Percentiles rank a stretch among this genome's conserved stretches.
These are phyloP conservation scores for Strigamia transsilvanica DNA, from an alignment of 2,888 invertebrate species.

Conservation along the genomic window DNA sequence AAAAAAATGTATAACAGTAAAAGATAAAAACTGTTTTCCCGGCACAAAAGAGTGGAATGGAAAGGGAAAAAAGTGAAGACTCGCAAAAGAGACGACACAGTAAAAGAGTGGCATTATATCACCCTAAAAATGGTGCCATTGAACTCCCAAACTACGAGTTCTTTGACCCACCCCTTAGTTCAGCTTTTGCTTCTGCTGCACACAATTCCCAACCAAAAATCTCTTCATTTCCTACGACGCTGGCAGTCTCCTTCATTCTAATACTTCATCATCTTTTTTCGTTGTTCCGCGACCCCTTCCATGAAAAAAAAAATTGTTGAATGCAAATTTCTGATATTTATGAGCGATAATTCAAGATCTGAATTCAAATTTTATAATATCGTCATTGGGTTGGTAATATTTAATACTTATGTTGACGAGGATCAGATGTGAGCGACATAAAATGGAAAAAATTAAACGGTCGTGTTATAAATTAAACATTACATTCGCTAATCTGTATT, in stretches of 20 bases:
- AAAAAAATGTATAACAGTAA: background rate
- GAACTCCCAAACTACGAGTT: conserved; percentile 16
- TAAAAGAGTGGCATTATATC: conserved; percentile 22
- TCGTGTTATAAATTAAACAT: background rate
- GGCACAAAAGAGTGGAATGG: background rate
- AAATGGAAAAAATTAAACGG: no score
- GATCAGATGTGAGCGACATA: background rate
- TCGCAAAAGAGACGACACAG: conserved; percentile 31
- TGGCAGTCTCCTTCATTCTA: background rate
- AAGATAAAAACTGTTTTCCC: conserved; percentile 26
- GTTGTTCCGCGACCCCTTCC: background rate
- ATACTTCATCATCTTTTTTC: conserved; percentile 7
- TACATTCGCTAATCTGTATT: background rate
- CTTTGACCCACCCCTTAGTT: conserved; percentile 2
- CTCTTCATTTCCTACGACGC: conserved; percentile 32
- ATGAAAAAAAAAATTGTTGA: background rate
- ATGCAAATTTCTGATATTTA: background rate
- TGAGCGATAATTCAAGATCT: background rate
- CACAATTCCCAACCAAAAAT: conserved; percentile 17
- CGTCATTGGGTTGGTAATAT: background rate
- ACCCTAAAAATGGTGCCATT: conserved; percentile 30
- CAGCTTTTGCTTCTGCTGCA: background rate
- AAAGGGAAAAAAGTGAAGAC: background rate
- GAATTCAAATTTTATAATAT: background rate
- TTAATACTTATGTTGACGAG: background rate